Percentiles rank a stretch among this genome's conserved stretches.
Evolutionary conservation across 2,797 vertebrate genomes (phyloP).

Genomic region (Xenops minutus): DNA sequence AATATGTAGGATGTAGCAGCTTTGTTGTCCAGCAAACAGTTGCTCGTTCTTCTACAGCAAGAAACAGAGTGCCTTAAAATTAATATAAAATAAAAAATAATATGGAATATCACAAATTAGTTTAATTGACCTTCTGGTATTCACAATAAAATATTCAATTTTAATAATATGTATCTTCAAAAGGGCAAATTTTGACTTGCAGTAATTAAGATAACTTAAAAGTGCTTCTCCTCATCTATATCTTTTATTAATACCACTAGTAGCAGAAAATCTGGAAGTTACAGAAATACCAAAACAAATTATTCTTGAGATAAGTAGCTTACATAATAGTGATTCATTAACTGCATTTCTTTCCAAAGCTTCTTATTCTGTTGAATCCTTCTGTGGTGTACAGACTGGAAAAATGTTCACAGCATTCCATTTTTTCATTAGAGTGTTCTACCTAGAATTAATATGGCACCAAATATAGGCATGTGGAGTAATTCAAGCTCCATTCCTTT

Average conservation of each 20-base stretch:
- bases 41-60: neutral
- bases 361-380: neutral
- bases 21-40: neutral
- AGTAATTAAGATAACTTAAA: constrained; percentile 14
- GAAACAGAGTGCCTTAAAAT: neutral
- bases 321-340: constrained; percentile 2
- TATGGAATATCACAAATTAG: neutral
- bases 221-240: neutral
- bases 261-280: neutral
- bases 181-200: neutral
- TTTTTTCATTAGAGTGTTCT: neutral
- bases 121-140: neutral
- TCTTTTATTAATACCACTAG: neutral
- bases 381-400: neutral
- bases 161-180: neutral
- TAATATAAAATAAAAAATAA: neutral
- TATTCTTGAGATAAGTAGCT: constrained; percentile 10
- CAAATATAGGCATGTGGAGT: neutral
- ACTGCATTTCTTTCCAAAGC: neutral
- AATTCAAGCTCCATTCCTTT: neutral
- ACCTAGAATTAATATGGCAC: neutral
- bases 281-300: constrained; percentile 34
- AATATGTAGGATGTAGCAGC: neutral
- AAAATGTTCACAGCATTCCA: neutral
- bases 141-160: neutral